Evolutionary conservation across 2,888 invertebrate genomes (phyloP).

Genomic region (Arge pagana): DNA sequence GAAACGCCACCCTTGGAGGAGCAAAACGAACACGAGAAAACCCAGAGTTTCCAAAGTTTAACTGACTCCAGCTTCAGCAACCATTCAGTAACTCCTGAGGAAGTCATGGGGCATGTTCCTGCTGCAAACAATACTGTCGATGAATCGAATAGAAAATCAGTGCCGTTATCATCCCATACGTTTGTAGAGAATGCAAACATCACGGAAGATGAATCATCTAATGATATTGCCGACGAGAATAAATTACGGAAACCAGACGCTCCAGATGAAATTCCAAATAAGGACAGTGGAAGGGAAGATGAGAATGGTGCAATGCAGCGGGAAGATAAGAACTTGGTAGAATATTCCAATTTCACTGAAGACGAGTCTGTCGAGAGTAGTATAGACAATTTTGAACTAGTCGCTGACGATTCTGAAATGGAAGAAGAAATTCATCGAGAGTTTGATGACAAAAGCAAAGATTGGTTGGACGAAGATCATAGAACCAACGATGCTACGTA

Average conservation of each 20-base stretch:
- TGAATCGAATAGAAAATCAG: too few relatives aligned
- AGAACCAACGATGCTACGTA: neutral
- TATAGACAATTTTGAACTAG: conserved; percentile 6
- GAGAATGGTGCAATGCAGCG: neutral
- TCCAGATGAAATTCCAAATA: too few relatives aligned
- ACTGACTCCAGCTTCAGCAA: conserved; percentile 27
- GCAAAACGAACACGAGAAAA: conserved; percentile 28
- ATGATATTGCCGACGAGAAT: conserved; percentile 23
- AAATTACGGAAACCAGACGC: neutral
- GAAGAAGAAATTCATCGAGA: conserved; percentile 17
- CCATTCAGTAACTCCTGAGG: too few relatives aligned
- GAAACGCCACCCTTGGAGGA: conserved; percentile 29
- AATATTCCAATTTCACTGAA: conserved; percentile 39
- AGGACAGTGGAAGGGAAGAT: neutral
- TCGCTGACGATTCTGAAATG: conserved; percentile 10
- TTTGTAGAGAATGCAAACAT: conserved; percentile 36
- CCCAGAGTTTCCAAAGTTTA: conserved; percentile 30
- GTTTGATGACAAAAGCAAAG: conserved; percentile 1
- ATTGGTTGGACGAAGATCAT: neutral
- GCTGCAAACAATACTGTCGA: neutral
- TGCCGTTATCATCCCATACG: neutral
- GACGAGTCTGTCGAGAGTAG: conserved; percentile 36
- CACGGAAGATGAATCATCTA: conserved; percentile 46
- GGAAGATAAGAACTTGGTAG: conserved; percentile 6
- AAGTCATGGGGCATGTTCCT: too few relatives aligned